phyloP scores from a whole-genome alignment of 2,888 invertebrate genomes.

The Lycaena phlaeas region DNA sequence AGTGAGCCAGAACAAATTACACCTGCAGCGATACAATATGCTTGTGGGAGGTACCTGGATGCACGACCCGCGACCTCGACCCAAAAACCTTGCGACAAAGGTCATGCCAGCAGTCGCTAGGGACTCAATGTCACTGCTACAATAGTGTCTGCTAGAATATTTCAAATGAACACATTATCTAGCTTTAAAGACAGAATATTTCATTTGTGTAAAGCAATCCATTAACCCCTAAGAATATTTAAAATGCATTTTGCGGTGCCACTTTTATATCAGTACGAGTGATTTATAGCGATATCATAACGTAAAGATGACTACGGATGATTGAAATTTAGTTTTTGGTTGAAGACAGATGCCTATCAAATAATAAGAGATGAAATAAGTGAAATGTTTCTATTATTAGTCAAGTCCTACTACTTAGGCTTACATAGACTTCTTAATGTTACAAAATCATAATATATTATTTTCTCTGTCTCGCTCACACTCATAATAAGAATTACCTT shows the following conservation, averaged over 20 bases:
- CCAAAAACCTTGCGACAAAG: constrained; percentile 10
- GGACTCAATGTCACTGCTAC: constrained; percentile 2
- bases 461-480: too few species aligned
- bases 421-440: too few species aligned
- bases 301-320: too few species aligned
- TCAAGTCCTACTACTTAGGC: too few species aligned
- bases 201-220: neutral
- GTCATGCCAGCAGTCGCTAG: neutral
- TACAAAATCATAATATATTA: too few species aligned
- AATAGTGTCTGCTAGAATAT: constrained; percentile 6
- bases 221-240: neutral
- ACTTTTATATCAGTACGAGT: too few species aligned
- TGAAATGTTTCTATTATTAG: too few species aligned
- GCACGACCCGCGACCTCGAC: constrained; percentile 17
- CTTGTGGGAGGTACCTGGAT: constrained; percentile 15
- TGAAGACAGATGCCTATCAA: too few species aligned
- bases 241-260: neutral
- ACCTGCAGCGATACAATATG: constrained; percentile 15
- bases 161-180: constrained; percentile 2
- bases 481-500: too few species aligned
- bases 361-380: too few species aligned
- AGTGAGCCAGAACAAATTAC: constrained; percentile 13
- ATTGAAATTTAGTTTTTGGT: too few species aligned
- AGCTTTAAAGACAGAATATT: neutral
- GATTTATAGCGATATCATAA: too few species aligned